Evolutionary conservation across 1,140 invertebrate genomes (phyloP), one percentile per base, ranked within the genome.

Genomic region (Macrotrachela quadricornifera): DNA sequence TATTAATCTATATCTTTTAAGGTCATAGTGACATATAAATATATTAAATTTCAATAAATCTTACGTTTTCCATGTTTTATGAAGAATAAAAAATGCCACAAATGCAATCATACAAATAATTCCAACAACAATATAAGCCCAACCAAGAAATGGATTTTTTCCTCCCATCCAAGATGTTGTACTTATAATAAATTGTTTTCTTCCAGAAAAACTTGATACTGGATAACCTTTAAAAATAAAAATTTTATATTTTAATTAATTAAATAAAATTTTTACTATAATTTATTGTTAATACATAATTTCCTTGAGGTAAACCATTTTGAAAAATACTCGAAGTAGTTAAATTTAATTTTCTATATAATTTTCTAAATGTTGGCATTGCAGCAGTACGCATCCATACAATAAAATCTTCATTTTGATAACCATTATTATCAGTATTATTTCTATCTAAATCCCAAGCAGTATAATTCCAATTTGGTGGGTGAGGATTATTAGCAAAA

Each of bases 301-400:
- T 71, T 57, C 86, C 88, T 55, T 72, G 72, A 11, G 76, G 74
- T 10, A 95, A 73, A 6, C 83, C 82, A 45, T 76, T 68, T 2
- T 62, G 64, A 64, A 81, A 76, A 3, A 10, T 2, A 30, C 8
- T 8, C 10, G 50, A 79, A 10, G 71, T 71, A 10, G 63, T 65
- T 65, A 87, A 82, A 69, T 88, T 71, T 1, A 92, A 74, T 46
- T 79, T 76, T 1, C 88, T 76, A 64, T 95, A 91, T 12, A 95
- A 70, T 72, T 97, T 97, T 47, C 90, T 76, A 69, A 96, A 96
- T 41, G 79, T 86, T 0, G 90, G 91, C 56, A 96, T 70, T 0
- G 90, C 90, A 0, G 91, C 86, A 0, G 88, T 95, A 57, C 87
- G 76, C 90, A 95, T 96, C 90, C 88, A 96, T 6, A 95, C 90